phyloP scores from a whole-genome alignment of 2,797 vertebrate genomes.

The Alcedo quadribrachys region DNA sequence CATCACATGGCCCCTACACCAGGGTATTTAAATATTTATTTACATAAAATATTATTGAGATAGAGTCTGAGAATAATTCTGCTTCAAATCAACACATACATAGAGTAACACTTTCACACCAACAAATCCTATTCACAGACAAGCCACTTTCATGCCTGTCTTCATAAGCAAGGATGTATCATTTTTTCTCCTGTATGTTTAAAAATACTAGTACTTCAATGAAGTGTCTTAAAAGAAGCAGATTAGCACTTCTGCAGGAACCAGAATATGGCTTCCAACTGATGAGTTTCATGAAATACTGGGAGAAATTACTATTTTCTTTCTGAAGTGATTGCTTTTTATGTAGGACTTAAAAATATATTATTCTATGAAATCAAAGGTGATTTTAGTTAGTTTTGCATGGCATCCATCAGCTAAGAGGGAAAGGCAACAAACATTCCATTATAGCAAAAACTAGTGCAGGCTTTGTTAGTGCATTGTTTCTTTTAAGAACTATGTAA shows the following conservation, averaged over 20 bases:
- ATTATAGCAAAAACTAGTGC: background rate
- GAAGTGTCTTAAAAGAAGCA: background rate
- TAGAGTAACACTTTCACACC: background rate
- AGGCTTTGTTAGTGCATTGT: constrained; percentile 4
- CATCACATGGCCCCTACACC: background rate
- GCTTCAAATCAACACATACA: background rate
- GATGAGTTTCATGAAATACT: background rate
- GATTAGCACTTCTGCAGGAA: background rate
- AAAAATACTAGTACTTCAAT: background rate
- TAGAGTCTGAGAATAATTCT: background rate
- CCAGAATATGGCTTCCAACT: background rate
- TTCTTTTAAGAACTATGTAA: background rate
- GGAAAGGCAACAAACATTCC: background rate
- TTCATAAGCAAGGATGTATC: background rate
- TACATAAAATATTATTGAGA: background rate
- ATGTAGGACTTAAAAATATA: background rate
- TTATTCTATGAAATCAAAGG: background rate
- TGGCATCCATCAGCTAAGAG: background rate
- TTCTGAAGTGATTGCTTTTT: background rate
- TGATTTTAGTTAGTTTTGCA: constrained; percentile 10
- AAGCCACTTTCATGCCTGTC: background rate
- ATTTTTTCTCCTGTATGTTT: background rate
- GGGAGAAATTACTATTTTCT: background rate
- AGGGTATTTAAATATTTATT: background rate
- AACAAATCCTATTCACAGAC: background rate